Base-by-base conservation (phyloP, 2,797 vertebrate species). In the Anisognathus igniventris region DNA sequence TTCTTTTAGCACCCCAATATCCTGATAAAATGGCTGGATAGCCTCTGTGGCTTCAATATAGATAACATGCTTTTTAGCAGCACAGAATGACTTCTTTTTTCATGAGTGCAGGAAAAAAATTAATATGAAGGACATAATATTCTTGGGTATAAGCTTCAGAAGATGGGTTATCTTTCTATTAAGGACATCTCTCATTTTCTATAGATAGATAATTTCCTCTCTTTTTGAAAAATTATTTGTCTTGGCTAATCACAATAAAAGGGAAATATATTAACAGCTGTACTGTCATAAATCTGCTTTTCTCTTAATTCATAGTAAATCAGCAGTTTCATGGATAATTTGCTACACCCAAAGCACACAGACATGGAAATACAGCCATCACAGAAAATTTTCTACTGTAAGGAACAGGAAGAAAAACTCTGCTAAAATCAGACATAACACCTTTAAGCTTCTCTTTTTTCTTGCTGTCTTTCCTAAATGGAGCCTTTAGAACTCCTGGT, bases 181-280 rank as follows among this genome's bases (percentile, higher is more conserved):
- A 79, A 65, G 31, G 47, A 20, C 13, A 67, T 25, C 14, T 47
- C 58, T 75, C 13, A 75, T 90, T 94, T 83, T 78, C 48, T 91
- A 8, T 62, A 68, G 71, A 68, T 48, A 77, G 61, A 62, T n/a
- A 76, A 60, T 83, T 91, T 95, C 39, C 91, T 82, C 33, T 71
- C 39, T 54, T 91, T 88, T 85, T 87, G 57, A 79, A 85, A 86
- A 4, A 18, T 60, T 67, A 18, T 44, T 65, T 96, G 21, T 72
- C 83, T 47, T 57, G 57, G 39, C 8, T 72, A 90, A 75, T 90
- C 79, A 88, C 42, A 88, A 64, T 88, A 90, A 92, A 93, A 84
- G 25, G 15, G 92, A 94, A 85, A 70, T 81, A 68, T 66, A 81
- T 88, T 95, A 66, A 75, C 57, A 86, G 5, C 40, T 65, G 8